Evolutionary conservation across 2,797 vertebrate species (phyloP).

Genomic region (Antrozous pallidus): DNA sequence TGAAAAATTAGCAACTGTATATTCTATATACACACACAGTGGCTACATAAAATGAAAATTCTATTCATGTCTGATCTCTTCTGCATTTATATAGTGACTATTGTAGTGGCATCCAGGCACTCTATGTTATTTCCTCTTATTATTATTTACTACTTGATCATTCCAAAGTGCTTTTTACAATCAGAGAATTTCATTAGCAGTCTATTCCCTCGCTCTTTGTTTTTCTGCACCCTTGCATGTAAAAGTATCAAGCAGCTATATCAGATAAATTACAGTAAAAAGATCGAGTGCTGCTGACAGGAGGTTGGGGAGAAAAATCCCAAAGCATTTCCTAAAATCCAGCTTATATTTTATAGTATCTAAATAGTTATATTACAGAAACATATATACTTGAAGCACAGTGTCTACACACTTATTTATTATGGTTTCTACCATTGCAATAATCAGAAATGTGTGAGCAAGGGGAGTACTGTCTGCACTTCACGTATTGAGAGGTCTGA

Average conservation of each 20-base stretch:
- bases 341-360: constrained; percentile 36
- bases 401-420: neutral
- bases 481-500: neutral
- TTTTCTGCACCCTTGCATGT: constrained; percentile 52
- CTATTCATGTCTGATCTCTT: constrained; percentile 47
- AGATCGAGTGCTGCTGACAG: constrained; percentile 36
- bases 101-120: constrained; percentile 41
- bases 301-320: neutral
- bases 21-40: constrained; percentile 6
- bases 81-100: constrained; percentile 34
- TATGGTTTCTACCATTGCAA: constrained; percentile 17
- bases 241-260: constrained; percentile 55
- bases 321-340: constrained; percentile 41
- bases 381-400: neutral
- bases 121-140: constrained; percentile 61
- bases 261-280: constrained; percentile 67
- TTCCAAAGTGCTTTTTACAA: constrained; percentile 65
- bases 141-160: constrained; percentile 67
- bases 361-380: constrained; percentile 13
- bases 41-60: constrained; percentile 56
- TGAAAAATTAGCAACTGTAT: constrained; percentile 61
- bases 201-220: constrained; percentile 46
- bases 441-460: neutral
- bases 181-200: constrained; percentile 71
- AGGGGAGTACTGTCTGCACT: constrained; percentile 5